Conservation (phyloP, 2,888 invertebrate species). For the Eucriotettix oculatus region DNA sequence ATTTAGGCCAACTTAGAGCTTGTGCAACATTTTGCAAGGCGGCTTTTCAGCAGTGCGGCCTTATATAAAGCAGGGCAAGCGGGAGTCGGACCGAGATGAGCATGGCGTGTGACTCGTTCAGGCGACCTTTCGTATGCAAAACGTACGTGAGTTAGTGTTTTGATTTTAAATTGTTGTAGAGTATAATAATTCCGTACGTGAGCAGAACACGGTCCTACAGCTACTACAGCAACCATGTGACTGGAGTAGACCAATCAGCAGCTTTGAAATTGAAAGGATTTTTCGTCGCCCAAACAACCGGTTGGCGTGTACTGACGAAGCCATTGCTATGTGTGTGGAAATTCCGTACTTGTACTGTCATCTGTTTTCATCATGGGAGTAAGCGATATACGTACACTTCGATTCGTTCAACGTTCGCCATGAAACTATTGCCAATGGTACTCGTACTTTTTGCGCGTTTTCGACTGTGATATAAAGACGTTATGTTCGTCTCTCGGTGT, state of each 20-base stretch:
- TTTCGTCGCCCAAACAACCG: constrained; percentile 19
- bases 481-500: constrained; percentile 15
- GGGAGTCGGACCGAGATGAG: too few relatives aligned
- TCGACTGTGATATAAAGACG: constrained; percentile 14
- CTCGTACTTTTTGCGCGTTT: constrained; percentile 22
- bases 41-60: too few relatives aligned
- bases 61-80: too few relatives aligned
- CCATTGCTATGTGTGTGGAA: constrained; percentile 29
- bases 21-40: too few relatives aligned
- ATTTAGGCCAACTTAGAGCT: too few relatives aligned
- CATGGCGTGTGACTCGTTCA: too few relatives aligned
- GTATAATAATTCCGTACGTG: too few relatives aligned
- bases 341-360: constrained; percentile 23
- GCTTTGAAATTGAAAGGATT: constrained; percentile 19
- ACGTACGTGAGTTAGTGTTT: too few relatives aligned
- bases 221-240: constrained; percentile 18
- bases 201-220: too few relatives aligned
- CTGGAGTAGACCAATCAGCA: constrained; percentile 19
- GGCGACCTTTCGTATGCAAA: too few relatives aligned
- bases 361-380: constrained; percentile 31
- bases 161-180: too few relatives aligned
- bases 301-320: constrained; percentile 24
- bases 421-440: constrained; percentile 27
- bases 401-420: constrained; percentile 27
- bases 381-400: constrained; percentile 30